Percentiles rank a stretch among this genome's conserved stretches.
Conservation (phyloP, 2,113 vertebrate species). For the Toxotes chatareus region DNA sequence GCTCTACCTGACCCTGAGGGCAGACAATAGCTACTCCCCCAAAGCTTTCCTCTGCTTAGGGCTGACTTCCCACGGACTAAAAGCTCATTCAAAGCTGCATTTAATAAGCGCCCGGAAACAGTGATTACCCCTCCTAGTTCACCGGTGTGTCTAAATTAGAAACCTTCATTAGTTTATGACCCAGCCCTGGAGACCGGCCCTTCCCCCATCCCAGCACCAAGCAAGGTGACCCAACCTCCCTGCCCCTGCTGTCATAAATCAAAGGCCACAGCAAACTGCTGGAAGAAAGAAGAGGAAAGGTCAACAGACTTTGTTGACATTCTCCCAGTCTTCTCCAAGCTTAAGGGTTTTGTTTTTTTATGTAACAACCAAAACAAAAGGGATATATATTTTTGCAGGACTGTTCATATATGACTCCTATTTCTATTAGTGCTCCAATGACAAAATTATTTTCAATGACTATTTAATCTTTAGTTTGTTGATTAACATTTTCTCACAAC, state of each 20-base stretch:
- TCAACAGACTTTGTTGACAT: constrained; percentile 85
- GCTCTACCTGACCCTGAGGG: constrained; percentile 76
- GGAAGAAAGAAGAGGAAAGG: constrained; percentile 83
- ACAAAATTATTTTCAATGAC: not conserved
- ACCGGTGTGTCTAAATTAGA: constrained; percentile 85
- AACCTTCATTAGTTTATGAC: constrained; percentile 84
- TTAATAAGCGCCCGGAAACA: constrained; percentile 85
- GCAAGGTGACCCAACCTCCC: constrained; percentile 75
- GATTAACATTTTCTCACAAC: not conserved
- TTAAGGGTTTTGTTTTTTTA: constrained; percentile 65
- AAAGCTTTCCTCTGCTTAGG: constrained; percentile 72
- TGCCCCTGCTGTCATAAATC: constrained; percentile 78
- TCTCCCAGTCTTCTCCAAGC: constrained; percentile 68
- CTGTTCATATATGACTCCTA: constrained; percentile 9
- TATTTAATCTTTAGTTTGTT: not conserved
- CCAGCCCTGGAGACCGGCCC: constrained; percentile 70
- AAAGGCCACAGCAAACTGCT: constrained; percentile 73
- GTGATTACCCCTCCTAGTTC: constrained; percentile 82
- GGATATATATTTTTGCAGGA: constrained; percentile 3
- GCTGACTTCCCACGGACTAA: constrained; percentile 79
- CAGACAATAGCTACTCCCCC: constrained; percentile 68
- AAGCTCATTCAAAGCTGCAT: constrained; percentile 81
- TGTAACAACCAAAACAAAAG: constrained; percentile 52
- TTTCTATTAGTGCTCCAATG: not conserved
- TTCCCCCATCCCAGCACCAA: constrained; percentile 72